Evolutionary conservation across 2,888 invertebrate genomes (phyloP), one percentile per base, ranked within the genome.

Genomic region (Uloborus plumipes): DNA sequence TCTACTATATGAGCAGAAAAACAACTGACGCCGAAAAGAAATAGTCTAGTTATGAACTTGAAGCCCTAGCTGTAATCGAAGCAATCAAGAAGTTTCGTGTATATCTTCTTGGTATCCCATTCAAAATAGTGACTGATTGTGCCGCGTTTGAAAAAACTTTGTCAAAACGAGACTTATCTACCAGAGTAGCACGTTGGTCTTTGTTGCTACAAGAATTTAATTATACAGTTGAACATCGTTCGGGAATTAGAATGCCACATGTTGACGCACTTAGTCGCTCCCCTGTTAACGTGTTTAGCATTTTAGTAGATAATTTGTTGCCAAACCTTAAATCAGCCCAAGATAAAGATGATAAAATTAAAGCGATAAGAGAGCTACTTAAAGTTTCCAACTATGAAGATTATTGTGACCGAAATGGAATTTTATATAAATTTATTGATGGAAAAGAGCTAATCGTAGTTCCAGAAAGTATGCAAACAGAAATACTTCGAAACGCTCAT

Each of bases 231-330:
- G 7, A 31, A 0, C 67, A 80, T 20, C 13, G 73, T 7, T 31
- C 73, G 22, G 79, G 66, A 15, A 7, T 13, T 16, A 20, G 59
- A 59, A 79, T 72, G 66, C 22, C 39, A n/a, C 79, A 79, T n/a
- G 79, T 79, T 0, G 79, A 79, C 55, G 72, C 79, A 0, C 18
- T 77, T 2, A 77, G 70, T 20, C 69, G 72, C 26, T 26, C 26
- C 26, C 26, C 26, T 26, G 4, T 26, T 4, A 4, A 26, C 26
- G 26, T 26, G 26, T 26, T 26, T 26, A 3, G 26, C 26, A 26
- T 26, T 26, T 26, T 4, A 26, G 26, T 26, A 2, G 26, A 26
- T 26, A 26, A 26, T 26, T 26, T 26, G 26, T 26, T 26, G 26
- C 26, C 26, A 26, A 2, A 26, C 2, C 26, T 26, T 2, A 26